Evolutionary conservation across 2,113 vertebrate genomes (phyloP).

Genomic region (Spea bombifrons): DNA sequence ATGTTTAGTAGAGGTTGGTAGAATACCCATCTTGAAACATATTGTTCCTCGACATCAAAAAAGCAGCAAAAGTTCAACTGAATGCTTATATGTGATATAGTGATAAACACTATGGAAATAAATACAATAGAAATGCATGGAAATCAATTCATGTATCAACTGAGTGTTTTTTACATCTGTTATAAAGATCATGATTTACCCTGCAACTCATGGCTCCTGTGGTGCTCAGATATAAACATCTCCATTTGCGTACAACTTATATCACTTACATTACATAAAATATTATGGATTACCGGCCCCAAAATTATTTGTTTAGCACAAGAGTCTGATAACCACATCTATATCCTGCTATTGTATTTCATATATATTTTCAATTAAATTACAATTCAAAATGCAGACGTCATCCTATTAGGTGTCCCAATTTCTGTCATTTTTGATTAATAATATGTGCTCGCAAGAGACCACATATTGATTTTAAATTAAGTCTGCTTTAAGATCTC

Average conservation of each 20-base stretch:
- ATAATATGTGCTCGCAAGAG: conserved; percentile 35
- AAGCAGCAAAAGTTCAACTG: too few species aligned
- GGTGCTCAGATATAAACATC: conserved; percentile 2
- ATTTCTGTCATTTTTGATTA: conserved; percentile 44
- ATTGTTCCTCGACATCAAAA: too few species aligned
- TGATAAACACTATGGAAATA: too few species aligned
- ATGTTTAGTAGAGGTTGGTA: too few species aligned
- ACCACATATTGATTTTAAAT: conserved; percentile 44
- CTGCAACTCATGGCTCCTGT: not conserved
- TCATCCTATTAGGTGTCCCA: conserved; percentile 42
- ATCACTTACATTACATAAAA: conserved; percentile 36
- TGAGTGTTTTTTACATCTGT: not conserved
- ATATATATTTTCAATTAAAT: conserved; percentile 28
- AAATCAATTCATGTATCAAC: not conserved
- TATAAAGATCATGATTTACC: conserved; percentile 14
- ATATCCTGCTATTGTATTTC: conserved; percentile 45
- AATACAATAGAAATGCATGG: too few species aligned
- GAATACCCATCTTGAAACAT: too few species aligned
- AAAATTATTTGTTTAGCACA: conserved; percentile 13
- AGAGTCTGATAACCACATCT: conserved; percentile 39
- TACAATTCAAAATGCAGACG: conserved; percentile 36
- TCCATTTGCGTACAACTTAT: conserved; percentile 19
- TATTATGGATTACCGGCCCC: conserved; percentile 24
- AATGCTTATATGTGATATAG: too few species aligned
- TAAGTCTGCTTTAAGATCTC: conserved; percentile 22